phyloP scores from a whole-genome alignment of 2,113 vertebrate species.

The Archocentrus centrarchus region DNA sequence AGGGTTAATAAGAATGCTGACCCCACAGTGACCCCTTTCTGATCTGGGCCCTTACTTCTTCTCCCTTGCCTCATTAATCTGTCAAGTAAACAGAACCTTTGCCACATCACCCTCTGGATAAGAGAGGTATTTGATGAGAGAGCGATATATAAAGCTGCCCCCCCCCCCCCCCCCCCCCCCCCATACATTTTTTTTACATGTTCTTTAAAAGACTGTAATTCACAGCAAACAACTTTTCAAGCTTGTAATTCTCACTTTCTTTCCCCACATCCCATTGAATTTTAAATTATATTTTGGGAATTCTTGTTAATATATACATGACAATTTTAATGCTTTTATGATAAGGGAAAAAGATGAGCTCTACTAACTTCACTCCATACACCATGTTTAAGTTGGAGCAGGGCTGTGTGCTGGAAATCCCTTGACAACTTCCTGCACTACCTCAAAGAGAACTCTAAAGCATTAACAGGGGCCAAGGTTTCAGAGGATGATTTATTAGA shows the following conservation, averaged over 20 bases:
- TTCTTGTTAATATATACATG: not conserved
- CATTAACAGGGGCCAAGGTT: conserved; percentile 51
- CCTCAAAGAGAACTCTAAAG: conserved; percentile 58
- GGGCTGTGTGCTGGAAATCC: conserved; percentile 43
- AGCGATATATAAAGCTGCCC: not conserved
- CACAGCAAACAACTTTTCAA: not conserved
- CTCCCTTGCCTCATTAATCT: conserved; percentile 65
- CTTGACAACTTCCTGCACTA: conserved; percentile 34
- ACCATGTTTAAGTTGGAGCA: conserved; percentile 8
- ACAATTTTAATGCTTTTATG: not conserved
- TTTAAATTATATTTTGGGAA: not conserved
- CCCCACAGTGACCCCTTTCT: conserved; percentile 29
- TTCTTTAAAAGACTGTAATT: not conserved
- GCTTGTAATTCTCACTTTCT: not conserved
- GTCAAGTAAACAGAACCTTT: conserved; percentile 54
- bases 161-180: not conserved
- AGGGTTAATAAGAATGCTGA: conserved; percentile 67
- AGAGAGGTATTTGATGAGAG: conserved; percentile 17
- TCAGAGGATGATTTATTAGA: conserved; percentile 72
- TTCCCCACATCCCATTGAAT: not conserved
- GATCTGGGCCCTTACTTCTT: conserved; percentile 40
- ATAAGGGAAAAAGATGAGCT: not conserved
- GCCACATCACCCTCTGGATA: conserved; percentile 3
- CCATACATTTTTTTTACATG: conserved; percentile 7
- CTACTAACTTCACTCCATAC: not conserved